These are phyloP conservation scores for Venusia cambrica DNA, from an alignment of 2,888 invertebrate genomes.

Conservation along the genomic window DNA sequence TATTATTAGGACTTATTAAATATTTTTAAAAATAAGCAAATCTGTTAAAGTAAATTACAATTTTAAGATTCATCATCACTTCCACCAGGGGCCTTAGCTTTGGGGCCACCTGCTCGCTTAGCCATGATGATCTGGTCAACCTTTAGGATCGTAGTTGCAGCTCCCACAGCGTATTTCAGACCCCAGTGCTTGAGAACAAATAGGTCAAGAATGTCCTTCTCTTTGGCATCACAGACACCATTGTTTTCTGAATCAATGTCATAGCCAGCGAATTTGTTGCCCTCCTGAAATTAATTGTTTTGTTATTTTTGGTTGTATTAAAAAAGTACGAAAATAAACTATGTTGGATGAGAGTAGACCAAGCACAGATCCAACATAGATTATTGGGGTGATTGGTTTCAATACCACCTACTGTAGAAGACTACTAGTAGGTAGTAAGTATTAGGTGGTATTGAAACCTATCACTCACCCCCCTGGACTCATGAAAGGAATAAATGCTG, in stretches of 20 bases:
- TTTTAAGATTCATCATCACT: slow-evolving; percentile 88
- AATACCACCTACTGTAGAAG: too few species aligned
- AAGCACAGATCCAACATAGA: too few species aligned
- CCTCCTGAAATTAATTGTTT: slow-evolving; percentile 85
- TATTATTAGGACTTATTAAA: slow-evolving; percentile 31
- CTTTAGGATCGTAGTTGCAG: slow-evolving; percentile 94
- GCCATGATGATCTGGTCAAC: slow-evolving; percentile 99
- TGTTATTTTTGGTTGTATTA: too few species aligned
- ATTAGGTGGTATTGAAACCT: too few species aligned
- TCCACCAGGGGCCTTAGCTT: slow-evolving; percentile 84
- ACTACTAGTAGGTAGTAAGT: too few species aligned
- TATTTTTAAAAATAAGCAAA: slow-evolving; percentile 31
- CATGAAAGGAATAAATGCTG: too few species aligned
- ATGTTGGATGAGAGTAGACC: too few species aligned
- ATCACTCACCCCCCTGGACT: too few species aligned
- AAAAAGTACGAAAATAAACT: slow-evolving; percentile 4
- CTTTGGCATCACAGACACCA: slow-evolving; percentile 86
- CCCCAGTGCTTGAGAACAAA: slow-evolving; percentile 95
- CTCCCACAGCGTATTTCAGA: slow-evolving; percentile 96
- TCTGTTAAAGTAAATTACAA: slow-evolving; percentile 16
- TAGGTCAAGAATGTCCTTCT: slow-evolving; percentile 90
- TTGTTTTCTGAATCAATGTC: slow-evolving; percentile 91
- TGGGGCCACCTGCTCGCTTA: slow-evolving; percentile 97
- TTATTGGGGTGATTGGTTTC: too few species aligned
- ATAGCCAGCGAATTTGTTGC: slow-evolving; percentile 90